Evolutionary conservation across 2,113 vertebrate genomes (phyloP).

Genomic region (Seriola dumerili): DNA sequence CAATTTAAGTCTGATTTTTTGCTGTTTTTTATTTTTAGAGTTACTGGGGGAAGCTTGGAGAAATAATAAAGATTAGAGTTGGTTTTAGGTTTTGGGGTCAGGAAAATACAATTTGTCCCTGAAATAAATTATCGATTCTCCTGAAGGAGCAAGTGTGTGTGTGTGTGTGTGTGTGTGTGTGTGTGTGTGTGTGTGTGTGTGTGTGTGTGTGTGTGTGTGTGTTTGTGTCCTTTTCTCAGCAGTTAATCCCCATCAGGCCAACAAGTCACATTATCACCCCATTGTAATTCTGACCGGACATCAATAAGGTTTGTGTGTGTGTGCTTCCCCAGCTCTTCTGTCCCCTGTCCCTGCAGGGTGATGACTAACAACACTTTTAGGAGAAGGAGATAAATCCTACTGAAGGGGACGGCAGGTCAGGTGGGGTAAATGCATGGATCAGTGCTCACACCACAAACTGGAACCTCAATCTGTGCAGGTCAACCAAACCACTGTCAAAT

Average conservation of each 20-base stretch:
- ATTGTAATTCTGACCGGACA: slow-evolving; percentile 68
- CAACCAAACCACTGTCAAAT: slow-evolving; percentile 22
- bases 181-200: slow-evolving; percentile 2
- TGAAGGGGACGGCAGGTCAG: slow-evolving; percentile 49
- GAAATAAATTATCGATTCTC: slow-evolving; percentile 14
- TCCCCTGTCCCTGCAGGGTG: slow-evolving; percentile 32
- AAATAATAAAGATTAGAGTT: not conserved
- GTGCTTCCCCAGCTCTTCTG: slow-evolving; percentile 52
- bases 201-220: not conserved
- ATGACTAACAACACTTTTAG: slow-evolving; percentile 56
- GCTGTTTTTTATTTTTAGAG: not conserved
- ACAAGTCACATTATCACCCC: slow-evolving; percentile 62
- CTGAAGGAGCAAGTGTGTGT: not conserved
- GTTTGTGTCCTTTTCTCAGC: slow-evolving; percentile 19
- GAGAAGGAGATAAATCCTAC: slow-evolving; percentile 58
- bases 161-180: not conserved
- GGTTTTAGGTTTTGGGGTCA: not conserved
- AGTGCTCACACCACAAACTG: slow-evolving; percentile 26
- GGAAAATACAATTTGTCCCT: not conserved
- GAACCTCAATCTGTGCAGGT: not conserved
- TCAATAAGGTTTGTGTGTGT: slow-evolving; percentile 44
- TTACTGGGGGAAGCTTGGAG: not conserved
- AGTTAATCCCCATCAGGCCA: slow-evolving; percentile 61
- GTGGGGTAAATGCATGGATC: slow-evolving; percentile 45
- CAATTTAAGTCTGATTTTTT: not conserved